Base-by-base conservation (phyloP, 2,113 vertebrate species). In the Nettapus auritus region DNA sequence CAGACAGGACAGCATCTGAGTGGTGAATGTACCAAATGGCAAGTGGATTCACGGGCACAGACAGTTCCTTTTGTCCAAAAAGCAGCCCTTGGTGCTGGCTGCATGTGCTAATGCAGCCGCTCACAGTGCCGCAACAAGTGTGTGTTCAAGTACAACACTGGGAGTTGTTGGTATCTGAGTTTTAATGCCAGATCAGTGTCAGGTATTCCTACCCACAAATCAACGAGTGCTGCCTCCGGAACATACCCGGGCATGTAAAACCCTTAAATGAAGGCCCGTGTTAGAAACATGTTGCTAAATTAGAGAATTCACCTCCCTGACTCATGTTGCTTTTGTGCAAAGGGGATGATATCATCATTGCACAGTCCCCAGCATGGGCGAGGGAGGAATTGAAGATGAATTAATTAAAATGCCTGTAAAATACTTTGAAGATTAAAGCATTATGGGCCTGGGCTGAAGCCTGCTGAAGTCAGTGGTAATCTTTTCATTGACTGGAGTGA, bases 221-320 rank as follows among this genome's bases (percentile, higher is more conserved):
- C 40, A 4, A 0, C 0, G 1, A 8, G 38, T 1, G 5, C 57
- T 33, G 42, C 31, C 9, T 68, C 46, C 33, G 33, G 13, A 10
- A 16, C 25, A n/a, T 3, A 5, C 8, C 46, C 16, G 26, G 36
- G 16, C 36, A 1, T 4, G 0, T 4, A 5, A 7, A 46, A 5
- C 31, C 38, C 48, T 21, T 26, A 4, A 1, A 26, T 14, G 11
- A 8, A 18, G 9, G 52, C 38, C 19, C 5, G 0, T 26, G 71
- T 21, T 57, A 17, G 71, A 22, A 57, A 6, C 36, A 0, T 3
- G 33, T 15, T 48, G 36, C 40, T 59, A 1, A 48, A 15, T 1
- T 3, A 28, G 62, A 20, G 21, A 15, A 16, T 69, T 64, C 44
- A 19, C 19, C 40, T 23, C 40, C 48, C 11, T 21, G n/a, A 12